A percentile compares a stretch with the other conserved stretches of the same genome.
Conservation (phyloP, 2,113 vertebrate species). For the zebrafish (Danio rerio) region DNA sequence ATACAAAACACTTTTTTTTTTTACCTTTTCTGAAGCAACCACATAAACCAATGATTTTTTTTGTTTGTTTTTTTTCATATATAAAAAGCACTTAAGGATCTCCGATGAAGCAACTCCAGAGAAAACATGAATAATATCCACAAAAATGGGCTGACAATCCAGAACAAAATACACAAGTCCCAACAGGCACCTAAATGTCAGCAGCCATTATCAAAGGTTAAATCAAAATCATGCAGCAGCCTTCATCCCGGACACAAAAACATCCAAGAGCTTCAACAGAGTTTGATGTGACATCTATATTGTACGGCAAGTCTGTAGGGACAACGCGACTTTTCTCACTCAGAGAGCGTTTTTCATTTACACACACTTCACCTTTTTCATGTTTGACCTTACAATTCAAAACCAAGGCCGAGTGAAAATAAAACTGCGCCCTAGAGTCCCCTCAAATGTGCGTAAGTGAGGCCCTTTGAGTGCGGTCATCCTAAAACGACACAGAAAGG, state of each 20-base stretch:
- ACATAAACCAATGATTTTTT: constrained; percentile 24
- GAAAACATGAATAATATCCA: constrained; percentile 33
- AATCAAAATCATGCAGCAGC: constrained; percentile 50
- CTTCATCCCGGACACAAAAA: constrained; percentile 40
- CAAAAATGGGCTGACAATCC: constrained; percentile 11
- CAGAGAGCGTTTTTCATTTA: constrained; percentile 12
- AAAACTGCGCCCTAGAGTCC: constrained; percentile 14
- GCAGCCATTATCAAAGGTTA: constrained; percentile 46
- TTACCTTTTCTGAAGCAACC: background rate
- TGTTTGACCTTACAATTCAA: constrained; percentile 43
- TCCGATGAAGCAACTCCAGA: constrained; percentile 12
- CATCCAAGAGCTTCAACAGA: constrained; percentile 29
- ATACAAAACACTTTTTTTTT: constrained; percentile 43
- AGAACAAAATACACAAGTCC: constrained; percentile 42
- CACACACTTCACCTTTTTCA: constrained; percentile 35
- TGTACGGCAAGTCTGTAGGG: constrained; percentile 45
- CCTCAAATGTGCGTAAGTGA: constrained; percentile 34
- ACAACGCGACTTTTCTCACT: constrained; percentile 20
- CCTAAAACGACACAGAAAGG: background rate
- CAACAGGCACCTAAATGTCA: constrained; percentile 41
- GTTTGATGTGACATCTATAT: constrained; percentile 47
- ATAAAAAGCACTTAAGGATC: constrained; percentile 43
- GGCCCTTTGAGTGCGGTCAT: constrained; percentile 21
- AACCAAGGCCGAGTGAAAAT: constrained; percentile 25
- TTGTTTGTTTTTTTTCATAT: background rate